These are phyloP conservation scores for Epinephelus coioides DNA, from an alignment of 2,797 vertebrate species.

Conservation along the genomic window DNA sequence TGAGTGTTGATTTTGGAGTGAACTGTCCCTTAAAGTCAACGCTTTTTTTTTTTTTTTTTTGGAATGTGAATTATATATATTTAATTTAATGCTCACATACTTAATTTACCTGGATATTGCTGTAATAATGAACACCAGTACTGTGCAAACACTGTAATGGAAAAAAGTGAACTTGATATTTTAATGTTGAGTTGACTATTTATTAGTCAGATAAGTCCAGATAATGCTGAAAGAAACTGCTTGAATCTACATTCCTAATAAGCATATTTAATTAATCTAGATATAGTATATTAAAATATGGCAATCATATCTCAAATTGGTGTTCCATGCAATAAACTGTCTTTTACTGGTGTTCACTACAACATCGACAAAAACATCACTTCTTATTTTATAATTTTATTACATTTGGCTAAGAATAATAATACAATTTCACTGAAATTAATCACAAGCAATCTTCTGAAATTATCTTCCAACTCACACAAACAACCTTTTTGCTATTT, in stretches of 20 bases:
- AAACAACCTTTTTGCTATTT: slow-evolving; percentile 4
- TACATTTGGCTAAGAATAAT: neutral
- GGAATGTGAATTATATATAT: neutral
- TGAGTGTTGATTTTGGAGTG: no score
- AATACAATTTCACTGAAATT: neutral
- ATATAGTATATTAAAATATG: neutral
- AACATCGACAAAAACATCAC: neutral
- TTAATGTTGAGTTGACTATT: neutral
- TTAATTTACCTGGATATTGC: neutral
- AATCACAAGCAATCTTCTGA: neutral
- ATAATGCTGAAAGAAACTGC: neutral
- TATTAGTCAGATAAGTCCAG: neutral
- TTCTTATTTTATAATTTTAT: neutral
- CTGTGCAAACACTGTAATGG: neutral
- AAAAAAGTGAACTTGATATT: neutral
- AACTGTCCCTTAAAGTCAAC: neutral
- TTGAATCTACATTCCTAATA: neutral
- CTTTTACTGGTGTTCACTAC: neutral
- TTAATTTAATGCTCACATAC: neutral
- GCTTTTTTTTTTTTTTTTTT: neutral
- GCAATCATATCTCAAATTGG: neutral
- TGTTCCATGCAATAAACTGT: neutral
- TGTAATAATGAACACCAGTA: neutral
- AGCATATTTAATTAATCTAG: neutral
- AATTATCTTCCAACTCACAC: slow-evolving; percentile 1